These are phyloP conservation scores for Pissodes strobi DNA, from an alignment of 1,140 invertebrate genomes.

Conservation along the genomic window DNA sequence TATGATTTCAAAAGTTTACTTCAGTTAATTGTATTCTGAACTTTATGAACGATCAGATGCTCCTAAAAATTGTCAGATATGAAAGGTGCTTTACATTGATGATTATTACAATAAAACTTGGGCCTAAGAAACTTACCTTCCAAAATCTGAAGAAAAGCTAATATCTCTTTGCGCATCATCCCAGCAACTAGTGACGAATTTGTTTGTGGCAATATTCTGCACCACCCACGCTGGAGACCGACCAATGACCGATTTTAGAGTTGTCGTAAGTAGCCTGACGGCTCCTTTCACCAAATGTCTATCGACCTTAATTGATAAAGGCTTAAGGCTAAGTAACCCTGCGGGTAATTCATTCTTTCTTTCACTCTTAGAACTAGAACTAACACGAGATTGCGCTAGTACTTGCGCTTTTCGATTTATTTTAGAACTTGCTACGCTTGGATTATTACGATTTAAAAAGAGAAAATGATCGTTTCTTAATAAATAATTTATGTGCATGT, in stretches of 20 bases:
- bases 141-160: slow-evolving; percentile 61
- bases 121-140: slow-evolving; percentile 61
- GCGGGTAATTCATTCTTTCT: slow-evolving; percentile 59
- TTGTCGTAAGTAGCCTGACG: slow-evolving; percentile 60
- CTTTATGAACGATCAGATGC: too few species aligned
- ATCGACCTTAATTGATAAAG: slow-evolving; percentile 64
- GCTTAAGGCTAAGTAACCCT: slow-evolving; percentile 65
- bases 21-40: too few species aligned
- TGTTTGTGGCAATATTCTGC: slow-evolving; percentile 57
- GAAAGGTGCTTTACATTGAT: too few species aligned
- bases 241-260: slow-evolving; percentile 59
- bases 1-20: too few species aligned
- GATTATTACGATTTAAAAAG: slow-evolving; percentile 54
- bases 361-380: slow-evolving; percentile 28
- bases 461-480: slow-evolving; percentile 55
- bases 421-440: slow-evolving; percentile 46
- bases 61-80: too few species aligned
- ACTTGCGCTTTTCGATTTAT: slow-evolving; percentile 10
- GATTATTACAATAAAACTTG: too few species aligned
- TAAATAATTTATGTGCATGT: slow-evolving; percentile 54
- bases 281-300: slow-evolving; percentile 63
- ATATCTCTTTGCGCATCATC: slow-evolving; percentile 57
- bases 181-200: slow-evolving; percentile 62
- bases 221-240: slow-evolving; percentile 56
- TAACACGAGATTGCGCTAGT: slow-evolving; percentile 34